Percentiles rank a stretch among this genome's conserved stretches.
Conservation (phyloP, 2,113 vertebrate species). For the Leptobrachium leishanense region DNA sequence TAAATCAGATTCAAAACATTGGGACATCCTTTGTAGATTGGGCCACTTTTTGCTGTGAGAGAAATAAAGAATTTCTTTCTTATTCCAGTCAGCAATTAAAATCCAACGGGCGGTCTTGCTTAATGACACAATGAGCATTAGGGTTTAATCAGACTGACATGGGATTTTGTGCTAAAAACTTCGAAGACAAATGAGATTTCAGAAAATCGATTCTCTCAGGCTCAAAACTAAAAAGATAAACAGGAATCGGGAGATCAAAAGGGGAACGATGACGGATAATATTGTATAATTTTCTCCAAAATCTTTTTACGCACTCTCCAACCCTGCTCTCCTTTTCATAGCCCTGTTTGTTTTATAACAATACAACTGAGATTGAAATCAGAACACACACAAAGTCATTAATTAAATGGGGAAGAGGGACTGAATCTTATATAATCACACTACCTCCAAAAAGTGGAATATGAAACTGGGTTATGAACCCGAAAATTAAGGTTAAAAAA, state of each 20-base stretch:
- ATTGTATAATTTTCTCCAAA: not conserved
- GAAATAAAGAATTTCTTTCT: not conserved
- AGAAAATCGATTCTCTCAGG: not conserved
- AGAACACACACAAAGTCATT: no score
- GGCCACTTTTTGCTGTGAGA: conserved; percentile 8
- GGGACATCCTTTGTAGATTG: not conserved
- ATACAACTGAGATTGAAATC: no score
- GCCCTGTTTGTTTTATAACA: not conserved
- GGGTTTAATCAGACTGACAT: conserved; percentile 34
- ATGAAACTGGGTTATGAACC: no score
- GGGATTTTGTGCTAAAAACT: not conserved
- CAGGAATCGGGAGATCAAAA: conserved; percentile 23
- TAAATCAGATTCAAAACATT: not conserved
- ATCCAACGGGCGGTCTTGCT: conserved; percentile 27
- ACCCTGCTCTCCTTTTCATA: no score
- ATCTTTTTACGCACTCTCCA: conserved; percentile 11
- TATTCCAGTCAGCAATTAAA: conserved; percentile 24
- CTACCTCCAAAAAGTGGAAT: no score
- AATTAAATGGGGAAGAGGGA: no score
- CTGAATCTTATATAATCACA: no score
- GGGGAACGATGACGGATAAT: conserved; percentile 4
- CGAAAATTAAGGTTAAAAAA: no score
- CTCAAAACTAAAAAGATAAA: conserved; percentile 12
- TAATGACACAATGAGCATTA: conserved; percentile 33
- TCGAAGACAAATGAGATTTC: conserved; percentile 3